Evolutionary conservation across 2,888 invertebrate genomes (phyloP), one percentile per base, ranked within the genome.

Genomic region (Aspidapion aeneum): DNA sequence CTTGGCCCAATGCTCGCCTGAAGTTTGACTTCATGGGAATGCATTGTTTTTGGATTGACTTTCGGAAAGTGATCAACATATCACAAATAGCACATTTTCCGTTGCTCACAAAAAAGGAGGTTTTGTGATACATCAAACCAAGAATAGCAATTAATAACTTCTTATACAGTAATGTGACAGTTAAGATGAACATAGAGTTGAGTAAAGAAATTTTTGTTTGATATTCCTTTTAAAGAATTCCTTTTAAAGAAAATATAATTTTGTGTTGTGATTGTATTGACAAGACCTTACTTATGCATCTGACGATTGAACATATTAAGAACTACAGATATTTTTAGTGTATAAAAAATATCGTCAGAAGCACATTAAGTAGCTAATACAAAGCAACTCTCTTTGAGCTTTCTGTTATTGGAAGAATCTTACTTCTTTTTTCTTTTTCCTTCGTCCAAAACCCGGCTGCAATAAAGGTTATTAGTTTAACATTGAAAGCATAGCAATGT

Each of bases 361-460:
- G 78, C 78, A 78, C 21, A 12, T 61, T 35, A 59, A 60, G 69
- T 70, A 69, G 71, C 69, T 74, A 75, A 77, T 77, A 78, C 76
- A 74, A 79, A 79, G 78, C 78, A 74, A 75, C 76, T 74, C 75
- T 71, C 73, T 74, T 72, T 76, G 75, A 77, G 74, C 74, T 74
- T 73, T 75, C 76, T 62, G 75, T 35, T 75, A 77, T 74, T 77
- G 75, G 77, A 83, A 83, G 86, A 86, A 85, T 90, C 94, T 94
- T 94, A 94, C 94, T 93, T 94, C 93, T 93, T 94, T 94, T 92
- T 93, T 93, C 91, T 93, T 93, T 93, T 93, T 94, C 93, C 92
- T 91, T 90, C 93, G 92, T 91, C 93, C 93, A 91, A 91, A 91
- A 90, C 88, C 89, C 86, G 87, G 89, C 90, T 90, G 90, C 85